Base-by-base conservation (phyloP, 2,113 vertebrate species). In the Sceloporus tristichus region DNA sequence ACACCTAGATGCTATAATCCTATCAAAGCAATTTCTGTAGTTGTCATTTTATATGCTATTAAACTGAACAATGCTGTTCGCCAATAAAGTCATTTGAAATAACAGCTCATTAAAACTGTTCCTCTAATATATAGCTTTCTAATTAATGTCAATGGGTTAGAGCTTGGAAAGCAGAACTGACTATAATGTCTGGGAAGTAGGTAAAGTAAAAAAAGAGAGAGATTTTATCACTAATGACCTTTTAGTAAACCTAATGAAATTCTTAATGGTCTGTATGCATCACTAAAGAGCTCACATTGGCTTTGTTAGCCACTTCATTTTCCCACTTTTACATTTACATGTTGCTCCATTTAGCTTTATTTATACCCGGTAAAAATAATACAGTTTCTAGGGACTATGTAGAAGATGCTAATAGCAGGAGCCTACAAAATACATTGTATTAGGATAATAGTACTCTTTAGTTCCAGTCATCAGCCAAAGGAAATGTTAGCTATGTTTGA, bases 101-200 rank as follows among this genome's bases (percentile, higher is more conserved):
- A 97, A 96, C 94, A 96, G 95, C 95, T 96, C 95, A 96, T 97
- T 97, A 97, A 97, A 96, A 96, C 86, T 94, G 95, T 94, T 95
- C 88, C 91, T 84, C 95, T 97, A 97, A 96, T 97, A 95, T 95
- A 95, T 96, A 96, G 96, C 94, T 95, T 96, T 94, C 96, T 97
- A 97, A 97, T 97, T 97, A 97, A 96, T 97, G 95, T 96, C 97
- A 96, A 96, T 96, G 94, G 95, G 95, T 94, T 95, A 95, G 89
- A 94, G 94, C 94, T 96, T 96, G 94, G 96, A 94, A 95, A 96
- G 94, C 95, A 93, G 92, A 96, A 95, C 90, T 96, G 96, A 89
- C 96, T 96, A 89, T 96, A 97, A 95, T 96, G 95, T 96, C 96
- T 94, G 93, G 93, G 94, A 96, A 95, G 94, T 95, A 96, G 25